Evolutionary conservation across 2,888 invertebrate genomes (phyloP).

Genomic region (Stegana nigrithorax): DNA sequence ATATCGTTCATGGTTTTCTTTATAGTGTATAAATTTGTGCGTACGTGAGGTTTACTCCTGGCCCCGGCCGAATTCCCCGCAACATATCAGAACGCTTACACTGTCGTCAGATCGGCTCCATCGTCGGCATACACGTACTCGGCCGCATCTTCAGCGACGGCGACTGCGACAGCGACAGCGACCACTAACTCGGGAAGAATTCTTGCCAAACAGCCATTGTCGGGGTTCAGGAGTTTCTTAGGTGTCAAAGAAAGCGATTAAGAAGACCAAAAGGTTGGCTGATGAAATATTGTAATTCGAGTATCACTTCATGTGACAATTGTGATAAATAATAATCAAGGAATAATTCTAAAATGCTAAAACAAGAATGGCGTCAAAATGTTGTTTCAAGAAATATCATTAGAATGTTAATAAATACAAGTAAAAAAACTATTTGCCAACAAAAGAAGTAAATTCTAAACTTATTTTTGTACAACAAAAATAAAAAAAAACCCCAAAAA

Average conservation of each 20-base stretch:
- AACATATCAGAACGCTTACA: slow-evolving; percentile 63
- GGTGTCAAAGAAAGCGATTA: slow-evolving; percentile 57
- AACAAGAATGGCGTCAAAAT: background rate
- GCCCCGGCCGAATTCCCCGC: slow-evolving; percentile 71
- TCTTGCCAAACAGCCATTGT: slow-evolving; percentile 56
- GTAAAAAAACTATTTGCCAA: no score
- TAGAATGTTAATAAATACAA: no score
- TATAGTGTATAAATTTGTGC: slow-evolving; percentile 79
- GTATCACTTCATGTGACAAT: slow-evolving; percentile 14
- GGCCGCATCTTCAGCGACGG: slow-evolving; percentile 17
- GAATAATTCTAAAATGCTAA: slow-evolving; percentile 22
- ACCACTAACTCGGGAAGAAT: slow-evolving; percentile 38
- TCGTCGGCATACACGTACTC: slow-evolving; percentile 6
- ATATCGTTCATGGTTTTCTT: slow-evolving; percentile 80
- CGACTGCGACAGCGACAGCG: slow-evolving; percentile 18
- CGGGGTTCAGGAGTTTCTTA: slow-evolving; percentile 68
- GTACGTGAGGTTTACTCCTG: slow-evolving; percentile 83
- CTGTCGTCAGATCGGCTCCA: slow-evolving; percentile 19
- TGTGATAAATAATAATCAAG: slow-evolving; percentile 21
- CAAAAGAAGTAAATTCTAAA: no score
- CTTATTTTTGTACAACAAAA: no score
- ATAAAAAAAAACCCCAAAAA: background rate
- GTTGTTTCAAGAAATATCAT: no score
- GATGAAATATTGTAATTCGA: slow-evolving; percentile 32
- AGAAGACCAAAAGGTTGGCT: slow-evolving; percentile 1